These are phyloP conservation scores for Ypsolopha scabrella DNA, from an alignment of 2,888 invertebrate genomes.

Conservation along the genomic window DNA sequence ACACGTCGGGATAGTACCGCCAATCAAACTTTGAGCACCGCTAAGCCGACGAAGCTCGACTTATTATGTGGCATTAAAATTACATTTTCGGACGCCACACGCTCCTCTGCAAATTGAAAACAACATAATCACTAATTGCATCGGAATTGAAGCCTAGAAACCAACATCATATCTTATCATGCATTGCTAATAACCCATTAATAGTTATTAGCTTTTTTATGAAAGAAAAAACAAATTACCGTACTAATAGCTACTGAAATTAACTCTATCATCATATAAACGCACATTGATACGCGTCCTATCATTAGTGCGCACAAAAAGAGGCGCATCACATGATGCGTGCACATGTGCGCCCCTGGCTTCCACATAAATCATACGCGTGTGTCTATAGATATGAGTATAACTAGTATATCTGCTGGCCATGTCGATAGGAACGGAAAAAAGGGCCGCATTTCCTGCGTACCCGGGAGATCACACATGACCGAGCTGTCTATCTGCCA, in stretches of 20 bases:
- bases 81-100: conserved; percentile 40
- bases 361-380: conserved; percentile 62
- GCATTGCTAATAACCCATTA: not conserved
- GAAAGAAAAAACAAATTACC: conserved; percentile 22
- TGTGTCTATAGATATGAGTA: conserved; percentile 53
- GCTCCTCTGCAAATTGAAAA: not conserved
- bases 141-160: not conserved
- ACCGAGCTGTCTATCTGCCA: conserved; percentile 71
- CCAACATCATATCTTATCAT: not conserved
- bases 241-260: conserved; percentile 23
- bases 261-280: conserved; percentile 29
- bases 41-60: conserved; percentile 61
- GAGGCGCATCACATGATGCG: conserved; percentile 40
- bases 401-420: conserved; percentile 44
- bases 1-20: conserved; percentile 58
- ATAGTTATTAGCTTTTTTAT: conserved; percentile 14
- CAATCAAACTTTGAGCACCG: conserved; percentile 67
- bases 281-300: conserved; percentile 35
- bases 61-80: conserved; percentile 67
- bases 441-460: conserved; percentile 60
- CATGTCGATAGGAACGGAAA: conserved; percentile 59
- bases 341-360: conserved; percentile 57
- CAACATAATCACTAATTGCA: not conserved
- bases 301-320: conserved; percentile 51
- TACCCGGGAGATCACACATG: conserved; percentile 64